Base-by-base conservation (phyloP, 2,797 vertebrate species). In the Limosa lapponica region DNA sequence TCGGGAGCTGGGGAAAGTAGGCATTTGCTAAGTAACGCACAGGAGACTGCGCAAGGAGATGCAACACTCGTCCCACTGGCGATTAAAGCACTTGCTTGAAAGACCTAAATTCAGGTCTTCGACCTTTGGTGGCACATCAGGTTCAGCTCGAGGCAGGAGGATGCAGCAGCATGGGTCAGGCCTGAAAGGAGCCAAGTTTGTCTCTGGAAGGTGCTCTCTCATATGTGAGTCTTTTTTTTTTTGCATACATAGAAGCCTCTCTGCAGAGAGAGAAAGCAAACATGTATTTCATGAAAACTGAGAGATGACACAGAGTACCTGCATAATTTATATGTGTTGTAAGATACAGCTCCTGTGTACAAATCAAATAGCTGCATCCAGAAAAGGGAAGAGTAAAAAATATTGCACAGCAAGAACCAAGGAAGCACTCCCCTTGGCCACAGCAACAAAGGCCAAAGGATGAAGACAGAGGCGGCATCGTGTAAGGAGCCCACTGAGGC, bases 251-350 rank as follows among this genome's bases (percentile, higher is more conserved):
- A 67, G 55, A 71, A 86, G 51, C 62, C 69, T 83, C 43, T 55
- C 46, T 84, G 72, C 77, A 37, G 49, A 88, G 41, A 84, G 41
- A 92, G 81, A 91, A 86, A 66, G 57, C 69, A 91, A 95, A 83
- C 10, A 24, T 32, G 16, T 82, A 36, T 88, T 94, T 93, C 48
- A 74, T 91, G 73, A 83, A 83, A 86, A 71, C 49, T 44, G 55
- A 61, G 49, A 87, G 49, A 41, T 84, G 69, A 64, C 54, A 52
- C 11, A 30, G 69, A 82, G 57, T 65, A 46, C 0, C 3, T 83
- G 48, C 44, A 73, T 69, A 55, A 70, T 91, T 81, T 90, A 14
- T 74, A 41, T 37, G 59, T 73, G n/a, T 77, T 82, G 57, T 69
- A 77, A 75, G 62, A 67, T 61, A 34, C 43, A 37, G 23, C 36